phyloP scores from a whole-genome alignment of 2,888 invertebrate genomes.

The Candidula unifasciata region DNA sequence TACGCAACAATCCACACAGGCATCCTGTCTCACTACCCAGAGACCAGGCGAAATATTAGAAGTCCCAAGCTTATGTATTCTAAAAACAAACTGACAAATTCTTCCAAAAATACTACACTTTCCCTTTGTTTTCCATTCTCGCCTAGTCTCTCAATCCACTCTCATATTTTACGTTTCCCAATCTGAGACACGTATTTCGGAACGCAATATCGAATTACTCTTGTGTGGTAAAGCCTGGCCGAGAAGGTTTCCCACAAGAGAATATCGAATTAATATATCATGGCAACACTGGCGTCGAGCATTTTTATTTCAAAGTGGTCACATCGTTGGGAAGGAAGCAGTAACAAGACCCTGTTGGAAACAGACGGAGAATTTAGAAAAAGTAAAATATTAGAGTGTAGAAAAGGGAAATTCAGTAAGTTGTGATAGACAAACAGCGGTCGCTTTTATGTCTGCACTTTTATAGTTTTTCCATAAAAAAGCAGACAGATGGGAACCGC shows the following conservation, averaged over 20 bases:
- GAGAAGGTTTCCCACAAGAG: neutral
- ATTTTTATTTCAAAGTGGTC: neutral
- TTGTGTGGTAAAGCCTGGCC: neutral
- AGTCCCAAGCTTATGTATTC: too few relatives aligned
- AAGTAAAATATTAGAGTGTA: neutral
- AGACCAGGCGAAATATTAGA: too few relatives aligned
- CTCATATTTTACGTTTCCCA: neutral
- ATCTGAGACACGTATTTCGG: neutral
- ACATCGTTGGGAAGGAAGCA: neutral
- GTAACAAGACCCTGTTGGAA: neutral
- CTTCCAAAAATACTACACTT: neutral
- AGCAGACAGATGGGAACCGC: too few relatives aligned
- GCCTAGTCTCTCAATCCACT: neutral
- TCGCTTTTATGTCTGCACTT: too few relatives aligned
- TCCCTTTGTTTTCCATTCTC: neutral
- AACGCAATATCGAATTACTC: constrained; percentile 25
- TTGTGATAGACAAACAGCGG: too few relatives aligned
- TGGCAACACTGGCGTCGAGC: neutral
- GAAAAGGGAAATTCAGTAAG: too few relatives aligned
- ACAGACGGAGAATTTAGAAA: neutral
- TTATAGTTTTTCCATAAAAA: too few relatives aligned
- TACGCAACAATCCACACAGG: too few relatives aligned
- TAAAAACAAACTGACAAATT: neutral
- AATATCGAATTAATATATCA: constrained; percentile 21
- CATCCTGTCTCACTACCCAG: too few relatives aligned